A percentile compares a stretch with the other conserved stretches of the same genome.
These are phyloP conservation scores for Copsychus sechellarum DNA, from an alignment of 2,113 vertebrate species.

Conservation along the genomic window DNA sequence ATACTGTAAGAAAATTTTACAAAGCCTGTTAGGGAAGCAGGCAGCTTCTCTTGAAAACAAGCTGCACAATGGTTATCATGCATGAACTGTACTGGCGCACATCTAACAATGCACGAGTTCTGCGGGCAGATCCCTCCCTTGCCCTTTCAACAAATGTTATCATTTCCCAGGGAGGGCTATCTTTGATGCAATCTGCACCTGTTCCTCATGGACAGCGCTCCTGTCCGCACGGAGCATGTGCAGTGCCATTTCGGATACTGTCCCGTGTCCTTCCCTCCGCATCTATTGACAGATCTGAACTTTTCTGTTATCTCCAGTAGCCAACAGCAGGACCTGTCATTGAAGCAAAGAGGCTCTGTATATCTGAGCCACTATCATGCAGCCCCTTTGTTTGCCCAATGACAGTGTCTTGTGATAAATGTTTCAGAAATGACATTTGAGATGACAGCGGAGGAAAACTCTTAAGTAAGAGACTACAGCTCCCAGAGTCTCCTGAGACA, in stretches of 20 bases:
- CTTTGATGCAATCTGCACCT: background rate
- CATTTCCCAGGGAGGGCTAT: background rate
- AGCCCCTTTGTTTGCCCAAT: constrained; percentile 57
- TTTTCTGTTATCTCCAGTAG: constrained; percentile 56
- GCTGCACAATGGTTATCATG: background rate
- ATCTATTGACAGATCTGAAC: constrained; percentile 47
- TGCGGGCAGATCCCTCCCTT: background rate
- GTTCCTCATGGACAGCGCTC: background rate
- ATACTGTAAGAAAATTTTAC: background rate
- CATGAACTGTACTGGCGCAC: background rate
- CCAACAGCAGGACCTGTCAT: constrained; percentile 58
- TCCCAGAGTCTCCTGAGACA: constrained; percentile 43
- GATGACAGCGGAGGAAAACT: constrained; percentile 64
- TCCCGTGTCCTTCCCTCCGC: background rate
- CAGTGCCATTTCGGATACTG: background rate
- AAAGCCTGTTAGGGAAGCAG: background rate
- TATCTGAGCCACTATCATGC: constrained; percentile 41
- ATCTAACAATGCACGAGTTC: background rate
- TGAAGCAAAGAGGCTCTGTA: constrained; percentile 9
- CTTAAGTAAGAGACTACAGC: constrained; percentile 33
- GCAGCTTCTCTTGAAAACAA: background rate
- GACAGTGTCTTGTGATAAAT: constrained; percentile 62
- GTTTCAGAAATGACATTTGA: constrained; percentile 73
- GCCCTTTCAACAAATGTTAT: constrained; percentile 47
- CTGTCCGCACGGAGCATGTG: background rate